A percentile compares a stretch with the other conserved stretches of the same genome.
Evolutionary conservation across 2,113 vertebrate species (phyloP).

Genomic region (Chelonoidis abingdonii): DNA sequence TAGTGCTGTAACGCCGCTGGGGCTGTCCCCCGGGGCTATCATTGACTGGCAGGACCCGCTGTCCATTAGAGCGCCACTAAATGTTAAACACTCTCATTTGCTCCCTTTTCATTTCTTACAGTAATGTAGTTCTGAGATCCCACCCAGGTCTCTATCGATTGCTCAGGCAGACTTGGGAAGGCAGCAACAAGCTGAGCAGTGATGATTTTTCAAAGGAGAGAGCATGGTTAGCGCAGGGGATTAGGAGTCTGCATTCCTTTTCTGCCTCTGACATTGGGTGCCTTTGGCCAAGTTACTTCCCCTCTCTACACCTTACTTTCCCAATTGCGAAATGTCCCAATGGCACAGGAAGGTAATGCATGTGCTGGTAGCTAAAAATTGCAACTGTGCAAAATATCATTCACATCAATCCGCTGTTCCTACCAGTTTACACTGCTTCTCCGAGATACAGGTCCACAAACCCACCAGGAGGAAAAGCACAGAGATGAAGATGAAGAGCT

Average conservation of each 20-base stretch:
- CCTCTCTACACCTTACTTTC: background rate
- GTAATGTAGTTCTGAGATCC: background rate
- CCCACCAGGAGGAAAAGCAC: background rate
- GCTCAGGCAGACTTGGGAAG: background rate
- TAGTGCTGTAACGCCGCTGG: background rate
- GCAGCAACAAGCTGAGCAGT: background rate
- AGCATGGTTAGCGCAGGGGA: background rate
- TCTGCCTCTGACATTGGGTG: accelerated
- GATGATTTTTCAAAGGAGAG: background rate
- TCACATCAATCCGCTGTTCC: background rate
- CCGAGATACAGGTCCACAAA: background rate
- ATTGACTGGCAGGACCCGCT: background rate
- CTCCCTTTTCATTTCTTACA: background rate
- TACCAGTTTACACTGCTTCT: background rate
- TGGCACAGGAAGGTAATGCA: background rate
- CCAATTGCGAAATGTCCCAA: background rate
- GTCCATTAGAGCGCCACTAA: accelerated
- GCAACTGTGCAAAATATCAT: background rate
- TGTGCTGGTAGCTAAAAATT: background rate
- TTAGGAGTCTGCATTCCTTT: background rate
- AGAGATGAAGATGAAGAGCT: background rate
- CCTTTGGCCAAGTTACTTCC: accelerated
- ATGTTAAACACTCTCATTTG: background rate
- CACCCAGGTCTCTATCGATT: background rate
- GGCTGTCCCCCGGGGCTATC: background rate